Conservation (phyloP, 2,113 vertebrate genomes). For the Corythoichthys haematopterus region DNA sequence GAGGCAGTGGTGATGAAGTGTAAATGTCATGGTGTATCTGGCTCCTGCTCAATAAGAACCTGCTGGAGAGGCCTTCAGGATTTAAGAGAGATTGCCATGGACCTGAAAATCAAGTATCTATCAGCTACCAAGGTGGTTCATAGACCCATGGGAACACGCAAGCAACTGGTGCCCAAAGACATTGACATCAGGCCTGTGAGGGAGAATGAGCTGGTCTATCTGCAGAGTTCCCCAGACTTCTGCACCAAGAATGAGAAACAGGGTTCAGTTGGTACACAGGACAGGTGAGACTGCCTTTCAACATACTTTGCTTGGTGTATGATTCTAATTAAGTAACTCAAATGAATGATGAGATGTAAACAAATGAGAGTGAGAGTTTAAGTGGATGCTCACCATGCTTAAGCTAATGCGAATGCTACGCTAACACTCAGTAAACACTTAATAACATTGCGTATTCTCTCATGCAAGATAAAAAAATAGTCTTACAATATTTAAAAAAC, state of each 20-base stretch:
- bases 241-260: conserved; percentile 90
- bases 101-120: conserved; percentile 94
- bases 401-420: no score
- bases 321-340: no score
- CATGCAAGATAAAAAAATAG: no score
- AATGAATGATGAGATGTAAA: no score
- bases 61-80: conserved; percentile 97
- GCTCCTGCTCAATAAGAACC: conserved; percentile 96
- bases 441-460: no score
- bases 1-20: conserved; percentile 94
- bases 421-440: no score
- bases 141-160: conserved; percentile 90
- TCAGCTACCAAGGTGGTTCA: conserved; percentile 96
- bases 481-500: no score
- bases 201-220: conserved; percentile 93
- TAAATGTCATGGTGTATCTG: conserved; percentile 97
- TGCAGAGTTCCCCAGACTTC: conserved; percentile 95
- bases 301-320: no score
- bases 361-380: no score
- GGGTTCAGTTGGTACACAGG: conserved; percentile 91
- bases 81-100: conserved; percentile 85
- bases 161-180: conserved; percentile 97
- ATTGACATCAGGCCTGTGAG: conserved; percentile 92
- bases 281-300: conserved; percentile 76
- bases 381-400: no score